A percentile compares a stretch with the other conserved stretches of the same genome.
Evolutionary conservation across 2,113 vertebrate species (phyloP).

Genomic region (Neolamprologus falcicula): DNA sequence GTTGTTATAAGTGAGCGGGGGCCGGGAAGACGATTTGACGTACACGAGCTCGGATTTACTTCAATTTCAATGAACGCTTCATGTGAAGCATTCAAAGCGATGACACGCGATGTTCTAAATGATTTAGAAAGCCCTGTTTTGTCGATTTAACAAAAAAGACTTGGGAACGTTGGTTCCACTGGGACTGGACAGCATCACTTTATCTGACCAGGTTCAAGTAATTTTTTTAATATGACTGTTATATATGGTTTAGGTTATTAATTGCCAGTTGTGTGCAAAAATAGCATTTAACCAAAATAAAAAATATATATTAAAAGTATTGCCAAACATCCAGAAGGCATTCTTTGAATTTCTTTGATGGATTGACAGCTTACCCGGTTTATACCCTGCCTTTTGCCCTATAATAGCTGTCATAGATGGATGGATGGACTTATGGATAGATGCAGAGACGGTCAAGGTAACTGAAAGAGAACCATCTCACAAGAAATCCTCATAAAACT

Average conservation of each 20-base stretch:
- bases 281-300: not conserved
- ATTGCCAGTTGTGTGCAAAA: not conserved
- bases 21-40: constrained; percentile 7
- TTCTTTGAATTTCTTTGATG: not conserved
- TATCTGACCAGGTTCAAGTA: not conserved
- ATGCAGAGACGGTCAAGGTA: not conserved
- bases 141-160: not conserved
- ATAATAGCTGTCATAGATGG: not conserved
- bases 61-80: constrained; percentile 3
- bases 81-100: not conserved
- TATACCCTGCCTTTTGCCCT: not conserved
- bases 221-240: not conserved
- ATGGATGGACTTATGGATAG: not conserved
- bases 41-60: constrained; percentile 33
- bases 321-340: not conserved
- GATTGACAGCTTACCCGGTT: not conserved
- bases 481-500: not conserved
- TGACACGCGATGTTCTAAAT: not conserved
- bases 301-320: not conserved
- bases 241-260: not conserved
- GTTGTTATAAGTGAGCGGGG: constrained; percentile 37
- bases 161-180: not conserved
- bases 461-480: not conserved
- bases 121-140: not conserved
- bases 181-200: not conserved